Conservation (phyloP, 1,140 invertebrate species). For the Scaptomyza graminum region DNA sequence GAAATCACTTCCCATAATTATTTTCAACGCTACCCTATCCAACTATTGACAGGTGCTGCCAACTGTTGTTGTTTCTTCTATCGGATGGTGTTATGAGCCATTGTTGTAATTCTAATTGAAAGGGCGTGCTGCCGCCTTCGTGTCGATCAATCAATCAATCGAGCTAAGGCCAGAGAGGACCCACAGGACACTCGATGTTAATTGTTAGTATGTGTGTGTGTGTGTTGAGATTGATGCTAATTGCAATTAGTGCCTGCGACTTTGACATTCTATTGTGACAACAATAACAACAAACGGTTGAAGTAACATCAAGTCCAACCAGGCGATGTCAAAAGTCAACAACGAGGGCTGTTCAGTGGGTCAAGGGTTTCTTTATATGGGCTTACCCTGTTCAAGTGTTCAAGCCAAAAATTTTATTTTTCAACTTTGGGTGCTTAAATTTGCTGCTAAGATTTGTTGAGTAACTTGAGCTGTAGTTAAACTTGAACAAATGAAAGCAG, state of each 20-base stretch:
- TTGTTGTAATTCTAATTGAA: conserved; percentile 65
- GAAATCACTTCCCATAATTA: background rate
- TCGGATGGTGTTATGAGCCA: background rate
- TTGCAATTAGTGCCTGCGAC: conserved; percentile 52
- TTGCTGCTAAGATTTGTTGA: no score
- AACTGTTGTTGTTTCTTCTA: conserved; percentile 8
- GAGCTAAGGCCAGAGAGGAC: conserved; percentile 18
- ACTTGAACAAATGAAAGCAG: no score
- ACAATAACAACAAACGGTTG: conserved; percentile 28
- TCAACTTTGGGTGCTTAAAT: no score
- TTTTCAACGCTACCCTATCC: background rate
- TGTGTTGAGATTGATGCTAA: conserved; percentile 27
- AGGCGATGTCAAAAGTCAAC: conserved; percentile 27
- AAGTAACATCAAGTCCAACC: conserved; percentile 35
- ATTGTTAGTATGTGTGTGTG: conserved; percentile 18
- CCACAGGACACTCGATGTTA: background rate
- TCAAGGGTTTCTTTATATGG: background rate
- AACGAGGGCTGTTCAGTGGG: conserved; percentile 3
- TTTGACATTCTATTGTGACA: conserved; percentile 36
- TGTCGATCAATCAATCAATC: conserved; percentile 64
- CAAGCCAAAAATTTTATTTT: no score
- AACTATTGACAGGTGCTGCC: conserved; percentile 1
- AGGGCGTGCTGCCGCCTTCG: conserved; percentile 29
- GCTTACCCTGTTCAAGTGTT: background rate
- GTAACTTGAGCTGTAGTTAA: no score